A percentile compares a stretch with the other conserved stretches of the same genome.
Conservation (phyloP, 2,797 vertebrate species). For the Psittacula echo region DNA sequence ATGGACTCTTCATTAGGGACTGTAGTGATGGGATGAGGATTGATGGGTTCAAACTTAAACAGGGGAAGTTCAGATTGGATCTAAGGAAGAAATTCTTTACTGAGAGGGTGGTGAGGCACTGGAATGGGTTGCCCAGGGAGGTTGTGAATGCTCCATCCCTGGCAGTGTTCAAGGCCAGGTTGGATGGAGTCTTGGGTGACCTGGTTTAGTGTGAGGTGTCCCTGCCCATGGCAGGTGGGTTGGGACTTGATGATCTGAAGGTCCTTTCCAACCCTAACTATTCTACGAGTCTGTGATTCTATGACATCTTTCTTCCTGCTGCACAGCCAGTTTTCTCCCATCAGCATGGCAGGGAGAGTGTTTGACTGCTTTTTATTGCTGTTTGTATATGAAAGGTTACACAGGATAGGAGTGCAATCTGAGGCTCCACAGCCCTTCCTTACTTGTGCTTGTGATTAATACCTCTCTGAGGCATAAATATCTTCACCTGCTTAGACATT, state of each 20-base stretch:
- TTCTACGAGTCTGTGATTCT: neutral
- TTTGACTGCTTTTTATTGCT: neutral
- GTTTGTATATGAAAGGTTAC: accelerated
- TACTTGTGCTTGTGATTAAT: neutral
- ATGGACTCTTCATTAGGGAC: too few relatives aligned
- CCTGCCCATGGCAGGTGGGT: neutral
- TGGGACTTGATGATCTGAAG: neutral
- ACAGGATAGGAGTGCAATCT: accelerated
- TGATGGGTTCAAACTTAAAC: too few relatives aligned
- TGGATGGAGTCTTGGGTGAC: too few relatives aligned
- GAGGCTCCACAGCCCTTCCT: neutral
- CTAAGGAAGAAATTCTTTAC: too few relatives aligned
- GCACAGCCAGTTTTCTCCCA: neutral
- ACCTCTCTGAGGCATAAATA: neutral
- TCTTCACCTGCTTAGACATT: neutral
- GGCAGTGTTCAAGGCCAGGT: too few relatives aligned
- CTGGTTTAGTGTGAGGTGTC: neutral
- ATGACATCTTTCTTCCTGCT: neutral
- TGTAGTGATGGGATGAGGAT: too few relatives aligned
- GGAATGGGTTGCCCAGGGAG: too few relatives aligned
- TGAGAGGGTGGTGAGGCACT: too few relatives aligned
- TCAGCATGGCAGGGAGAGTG: accelerated
- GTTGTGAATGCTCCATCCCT: too few relatives aligned
- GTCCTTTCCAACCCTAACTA: neutral
- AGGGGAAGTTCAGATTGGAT: too few relatives aligned